Conservation (phyloP, 2,113 vertebrate species). For the Ellobius talpinus region DNA sequence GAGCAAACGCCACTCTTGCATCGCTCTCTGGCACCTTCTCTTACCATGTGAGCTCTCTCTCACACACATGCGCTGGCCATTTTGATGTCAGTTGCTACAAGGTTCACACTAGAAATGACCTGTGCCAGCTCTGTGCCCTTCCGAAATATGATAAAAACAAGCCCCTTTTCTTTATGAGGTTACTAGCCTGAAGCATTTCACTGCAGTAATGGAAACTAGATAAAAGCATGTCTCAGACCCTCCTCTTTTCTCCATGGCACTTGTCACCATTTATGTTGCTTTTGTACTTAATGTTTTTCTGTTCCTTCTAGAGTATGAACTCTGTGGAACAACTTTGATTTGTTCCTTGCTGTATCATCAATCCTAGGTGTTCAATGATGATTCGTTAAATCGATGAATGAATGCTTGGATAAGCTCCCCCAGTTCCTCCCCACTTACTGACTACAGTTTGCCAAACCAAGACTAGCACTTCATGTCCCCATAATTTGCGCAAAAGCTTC, state of each 20-base stretch:
- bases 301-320: background rate
- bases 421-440: background rate
- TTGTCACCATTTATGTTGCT: background rate
- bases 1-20: background rate
- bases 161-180: background rate
- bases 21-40: background rate
- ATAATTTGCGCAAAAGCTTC: background rate
- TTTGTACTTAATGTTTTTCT: background rate
- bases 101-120: background rate
- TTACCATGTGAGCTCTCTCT: background rate
- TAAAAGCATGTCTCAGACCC: background rate
- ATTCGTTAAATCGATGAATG: slow-evolving; percentile 13
- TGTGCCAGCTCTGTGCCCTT: background rate
- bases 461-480: background rate
- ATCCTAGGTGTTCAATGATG: background rate
- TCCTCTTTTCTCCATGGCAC: background rate
- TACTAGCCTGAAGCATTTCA: background rate
- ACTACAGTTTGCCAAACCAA: background rate
- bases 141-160: background rate
- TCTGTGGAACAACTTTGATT: background rate
- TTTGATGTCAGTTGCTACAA: background rate
- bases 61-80: background rate
- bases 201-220: background rate
- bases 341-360: background rate
- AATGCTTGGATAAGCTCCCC: background rate